phyloP scores from a whole-genome alignment of 2,888 invertebrate species.

The Abscondita cerata region DNA sequence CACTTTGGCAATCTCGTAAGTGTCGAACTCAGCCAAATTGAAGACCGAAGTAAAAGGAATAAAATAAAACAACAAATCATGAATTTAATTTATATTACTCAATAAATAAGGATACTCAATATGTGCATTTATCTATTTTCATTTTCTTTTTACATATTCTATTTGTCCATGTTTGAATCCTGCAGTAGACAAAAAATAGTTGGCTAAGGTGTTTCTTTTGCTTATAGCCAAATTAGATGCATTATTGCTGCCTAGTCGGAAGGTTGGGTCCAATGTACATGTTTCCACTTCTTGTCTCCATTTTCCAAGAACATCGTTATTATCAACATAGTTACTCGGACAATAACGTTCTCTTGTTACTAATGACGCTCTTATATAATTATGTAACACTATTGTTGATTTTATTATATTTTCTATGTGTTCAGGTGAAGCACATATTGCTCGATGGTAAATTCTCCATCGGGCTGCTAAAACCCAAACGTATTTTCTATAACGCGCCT shows the following conservation, averaged over 20 bases:
- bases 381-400: slow-evolving; percentile 33
- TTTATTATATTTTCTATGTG: slow-evolving; percentile 34
- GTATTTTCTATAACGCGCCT: slow-evolving; percentile 35
- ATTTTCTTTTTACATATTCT: background rate
- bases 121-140: too few species aligned
- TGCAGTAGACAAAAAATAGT: background rate
- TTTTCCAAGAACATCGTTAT: background rate
- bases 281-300: slow-evolving; percentile 6
- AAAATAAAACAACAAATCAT: too few species aligned
- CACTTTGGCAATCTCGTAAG: too few species aligned
- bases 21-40: too few species aligned
- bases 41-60: too few species aligned
- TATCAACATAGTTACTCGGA: slow-evolving; percentile 3
- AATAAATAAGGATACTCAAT: too few species aligned
- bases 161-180: background rate
- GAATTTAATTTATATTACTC: too few species aligned
- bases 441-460: slow-evolving; percentile 32
- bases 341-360: slow-evolving; percentile 7
- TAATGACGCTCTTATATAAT: too few species aligned
- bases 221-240: background rate
- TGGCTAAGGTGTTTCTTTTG: background rate
- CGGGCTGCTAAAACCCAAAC: slow-evolving; percentile 33
- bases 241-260: background rate
- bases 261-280: background rate
- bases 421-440: slow-evolving; percentile 27